A percentile compares a stretch with the other conserved stretches of the same genome.
Conservation (phyloP, 2,113 vertebrate species). For the Morone saxatilis region DNA sequence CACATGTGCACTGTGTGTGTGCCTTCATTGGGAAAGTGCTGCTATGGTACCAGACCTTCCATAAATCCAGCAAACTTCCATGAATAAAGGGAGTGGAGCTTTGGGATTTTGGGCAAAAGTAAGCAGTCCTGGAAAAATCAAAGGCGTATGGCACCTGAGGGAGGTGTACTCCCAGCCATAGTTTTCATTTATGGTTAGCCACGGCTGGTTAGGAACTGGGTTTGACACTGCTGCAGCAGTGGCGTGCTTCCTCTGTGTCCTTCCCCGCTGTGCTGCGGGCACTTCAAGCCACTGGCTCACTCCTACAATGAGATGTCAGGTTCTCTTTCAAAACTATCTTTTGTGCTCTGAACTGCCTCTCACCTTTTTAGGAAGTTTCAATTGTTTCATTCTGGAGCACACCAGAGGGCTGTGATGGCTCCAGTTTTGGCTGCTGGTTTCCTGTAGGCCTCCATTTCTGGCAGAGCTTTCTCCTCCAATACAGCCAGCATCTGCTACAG, state of each 20-base stretch:
- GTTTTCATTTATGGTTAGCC: constrained; percentile 71
- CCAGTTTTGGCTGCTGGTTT: constrained; percentile 59
- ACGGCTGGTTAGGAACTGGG: constrained; percentile 62
- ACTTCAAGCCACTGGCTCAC: constrained; percentile 16
- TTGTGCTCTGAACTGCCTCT: constrained; percentile 60
- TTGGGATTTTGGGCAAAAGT: constrained; percentile 69
- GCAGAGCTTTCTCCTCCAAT: constrained; percentile 34
- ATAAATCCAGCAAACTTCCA: constrained; percentile 66
- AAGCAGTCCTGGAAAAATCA: constrained; percentile 71
- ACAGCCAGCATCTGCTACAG: constrained; percentile 43
- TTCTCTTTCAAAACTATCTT: constrained; percentile 32
- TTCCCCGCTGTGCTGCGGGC: constrained; percentile 46
- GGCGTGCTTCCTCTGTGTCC: constrained; percentile 20
- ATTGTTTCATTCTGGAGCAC: constrained; percentile 56
- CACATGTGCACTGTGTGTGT: constrained; percentile 21
- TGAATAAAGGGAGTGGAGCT: constrained; percentile 61
- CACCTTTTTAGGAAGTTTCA: constrained; percentile 60
- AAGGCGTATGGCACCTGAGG: constrained; percentile 74
- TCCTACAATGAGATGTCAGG: constrained; percentile 43
- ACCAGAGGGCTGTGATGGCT: constrained; percentile 53
- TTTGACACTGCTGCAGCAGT: constrained; percentile 54
- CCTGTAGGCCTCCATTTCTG: constrained; percentile 48
- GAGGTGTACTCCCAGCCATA: constrained; percentile 63
- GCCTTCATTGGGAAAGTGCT: constrained; percentile 50
- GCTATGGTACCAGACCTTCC: constrained; percentile 61